Base-by-base conservation (phyloP, 2,797 vertebrate species). In the Caiman crocodilus region DNA sequence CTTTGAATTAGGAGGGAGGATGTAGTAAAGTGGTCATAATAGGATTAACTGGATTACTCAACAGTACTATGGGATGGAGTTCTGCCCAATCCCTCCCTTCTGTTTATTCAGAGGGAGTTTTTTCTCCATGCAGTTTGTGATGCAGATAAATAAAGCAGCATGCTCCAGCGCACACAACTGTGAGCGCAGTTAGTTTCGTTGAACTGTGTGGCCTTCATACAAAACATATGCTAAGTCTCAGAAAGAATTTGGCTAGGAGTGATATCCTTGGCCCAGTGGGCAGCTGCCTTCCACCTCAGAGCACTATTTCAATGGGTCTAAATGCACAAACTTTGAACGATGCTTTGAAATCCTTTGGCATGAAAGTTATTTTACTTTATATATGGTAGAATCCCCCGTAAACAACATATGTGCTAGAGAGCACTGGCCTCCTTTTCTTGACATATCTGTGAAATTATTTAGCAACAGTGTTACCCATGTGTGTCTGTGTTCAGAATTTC, bases 401-500 rank as follows among this genome's bases (percentile, higher is more conserved):
- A 90, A 65, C 63, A 82, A 42, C 58, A 73, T 88, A 75, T 71
- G 76, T 56, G 61, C 58, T 55, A 92, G 82, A 92, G 82, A 89
- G 79, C 79, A 79, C 88, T 81, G 64, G 61, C 74, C 80, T 85
- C 42, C 91, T 79, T 80, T 94, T 92, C 77, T 81, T 87, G 84
- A 90, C 15, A 18, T 74, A 80, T 81, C 75, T 88, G 71, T 94
- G 93, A 59, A 92, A 84, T 35, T 94, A 90, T 35, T 81, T 88
- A 92, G 84, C 30, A 80, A 14, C 7, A 84, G 87, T 93, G 71
- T 85, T 95, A 94, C 91, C 83, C 89, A 91, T 63, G 56, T 84
- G 85, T 63, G 92, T 92, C 82, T 88, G 71, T 73, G 71, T 30
- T 91, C 82, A 87, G 82, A 85, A 95, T 92, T 90, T 87, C 65